Evolutionary conservation across 92 coral and sea anemone genomes (phyloP).

Genomic region (Parazoanthus atlanticus): DNA sequence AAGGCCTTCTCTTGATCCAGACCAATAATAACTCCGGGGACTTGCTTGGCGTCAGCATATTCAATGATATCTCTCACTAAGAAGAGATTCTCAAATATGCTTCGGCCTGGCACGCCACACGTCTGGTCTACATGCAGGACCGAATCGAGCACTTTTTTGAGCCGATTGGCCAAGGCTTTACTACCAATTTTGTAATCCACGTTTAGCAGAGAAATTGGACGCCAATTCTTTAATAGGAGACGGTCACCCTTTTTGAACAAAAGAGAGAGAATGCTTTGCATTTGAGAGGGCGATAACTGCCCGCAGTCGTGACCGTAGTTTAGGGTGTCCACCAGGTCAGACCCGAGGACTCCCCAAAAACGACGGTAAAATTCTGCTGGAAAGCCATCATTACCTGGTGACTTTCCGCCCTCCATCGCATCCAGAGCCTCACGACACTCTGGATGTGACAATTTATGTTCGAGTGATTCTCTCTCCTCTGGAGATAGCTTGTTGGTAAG

Average conservation of each 20-base stretch:
- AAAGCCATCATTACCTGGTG: neutral
- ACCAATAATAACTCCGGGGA: slow-evolving; percentile 11
- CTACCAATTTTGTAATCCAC: slow-evolving; percentile 25
- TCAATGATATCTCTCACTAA: slow-evolving; percentile 22
- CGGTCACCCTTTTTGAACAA: slow-evolving; percentile 8
- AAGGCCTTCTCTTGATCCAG: slow-evolving; percentile 42
- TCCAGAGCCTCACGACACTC: neutral
- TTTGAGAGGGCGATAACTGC: slow-evolving; percentile 15
- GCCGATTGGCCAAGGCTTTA: slow-evolving; percentile 30
- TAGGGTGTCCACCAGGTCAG: slow-evolving; percentile 18
- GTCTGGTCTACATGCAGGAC: slow-evolving; percentile 40
- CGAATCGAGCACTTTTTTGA: neutral
- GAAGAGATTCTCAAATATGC: slow-evolving; percentile 21
- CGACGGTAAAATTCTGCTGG: neutral
- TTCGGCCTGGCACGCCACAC: slow-evolving; percentile 39
- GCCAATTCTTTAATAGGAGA: slow-evolving; percentile 3
- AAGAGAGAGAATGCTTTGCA: slow-evolving; percentile 22
- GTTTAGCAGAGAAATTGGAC: too few relatives aligned
- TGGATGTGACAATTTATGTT: neutral
- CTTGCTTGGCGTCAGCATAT: slow-evolving; percentile 2
- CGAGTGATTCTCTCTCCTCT: neutral
- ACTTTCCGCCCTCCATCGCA: neutral
- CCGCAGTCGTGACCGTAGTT: slow-evolving; percentile 25
- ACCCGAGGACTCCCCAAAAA: slow-evolving; percentile 6
- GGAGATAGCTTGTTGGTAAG: neutral